phyloP scores from a whole-genome alignment of 1,140 invertebrate species.

The Trichonephila clavata region DNA sequence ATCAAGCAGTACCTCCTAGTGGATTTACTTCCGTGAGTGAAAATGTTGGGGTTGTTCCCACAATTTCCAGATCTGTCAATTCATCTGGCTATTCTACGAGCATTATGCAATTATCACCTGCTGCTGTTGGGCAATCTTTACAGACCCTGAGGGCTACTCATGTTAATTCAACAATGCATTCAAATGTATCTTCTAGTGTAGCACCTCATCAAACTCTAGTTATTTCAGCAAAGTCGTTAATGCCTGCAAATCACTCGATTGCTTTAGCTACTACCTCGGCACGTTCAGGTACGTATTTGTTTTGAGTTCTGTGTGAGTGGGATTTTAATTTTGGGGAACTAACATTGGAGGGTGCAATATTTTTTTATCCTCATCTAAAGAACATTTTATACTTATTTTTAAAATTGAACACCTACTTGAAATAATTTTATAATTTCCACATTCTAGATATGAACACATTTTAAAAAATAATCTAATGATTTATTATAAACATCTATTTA shows the following conservation, averaged over 20 bases:
- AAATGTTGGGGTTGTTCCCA: slow-evolving; percentile 37
- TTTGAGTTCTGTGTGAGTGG: not conserved
- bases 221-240: slow-evolving; percentile 69
- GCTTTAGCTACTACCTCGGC: slow-evolving; percentile 58
- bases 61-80: slow-evolving; percentile 28
- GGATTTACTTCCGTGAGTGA: slow-evolving; percentile 53
- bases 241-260: slow-evolving; percentile 65
- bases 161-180: slow-evolving; percentile 58
- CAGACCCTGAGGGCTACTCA: slow-evolving; percentile 65
- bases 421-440: too few species aligned
- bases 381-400: too few species aligned
- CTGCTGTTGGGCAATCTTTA: slow-evolving; percentile 38
- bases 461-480: too few species aligned
- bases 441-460: too few species aligned
- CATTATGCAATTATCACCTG: slow-evolving; percentile 69
- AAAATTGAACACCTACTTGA: too few species aligned
- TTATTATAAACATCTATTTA: too few species aligned
- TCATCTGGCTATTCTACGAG: slow-evolving; percentile 62
- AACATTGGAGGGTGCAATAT: too few species aligned
- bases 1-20: slow-evolving; percentile 31
- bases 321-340: too few species aligned
- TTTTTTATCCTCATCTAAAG: too few species aligned
- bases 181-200: slow-evolving; percentile 25
- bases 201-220: slow-evolving; percentile 73
- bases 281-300: slow-evolving; percentile 50